Percentiles rank a stretch among this genome's conserved stretches.
phyloP scores from a whole-genome alignment of 2,113 vertebrate genomes.

The Zosterops hypoxanthus region DNA sequence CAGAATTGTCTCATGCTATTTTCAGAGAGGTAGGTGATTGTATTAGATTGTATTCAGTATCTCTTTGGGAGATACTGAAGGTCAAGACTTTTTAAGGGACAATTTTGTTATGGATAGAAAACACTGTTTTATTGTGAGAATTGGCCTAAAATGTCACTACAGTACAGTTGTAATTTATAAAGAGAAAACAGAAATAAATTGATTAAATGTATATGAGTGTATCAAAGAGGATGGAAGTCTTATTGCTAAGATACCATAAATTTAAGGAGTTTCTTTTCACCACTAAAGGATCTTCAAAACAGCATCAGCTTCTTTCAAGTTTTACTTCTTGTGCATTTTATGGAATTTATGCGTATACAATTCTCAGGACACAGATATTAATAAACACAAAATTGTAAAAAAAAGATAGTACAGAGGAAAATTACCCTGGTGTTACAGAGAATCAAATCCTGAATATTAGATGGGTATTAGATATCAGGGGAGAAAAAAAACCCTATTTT shows the following conservation, averaged over 20 bases:
- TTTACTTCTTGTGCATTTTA: background rate
- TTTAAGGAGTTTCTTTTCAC: background rate
- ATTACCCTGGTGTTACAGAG: background rate
- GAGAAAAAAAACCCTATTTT: rapidly evolving
- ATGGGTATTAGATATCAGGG: background rate
- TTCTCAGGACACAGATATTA: background rate
- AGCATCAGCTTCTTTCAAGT: background rate
- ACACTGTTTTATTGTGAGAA: background rate
- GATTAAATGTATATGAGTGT: background rate
- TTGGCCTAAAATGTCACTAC: background rate
- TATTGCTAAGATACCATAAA: background rate
- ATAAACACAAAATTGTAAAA: background rate
- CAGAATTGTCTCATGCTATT: background rate
- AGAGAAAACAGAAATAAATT: background rate
- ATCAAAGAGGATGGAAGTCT: background rate
- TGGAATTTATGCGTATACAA: background rate
- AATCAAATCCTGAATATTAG: background rate
- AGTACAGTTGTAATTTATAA: background rate
- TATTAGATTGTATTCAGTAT: background rate
- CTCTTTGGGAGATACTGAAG: background rate
- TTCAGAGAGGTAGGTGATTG: background rate
- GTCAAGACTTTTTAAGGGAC: background rate
- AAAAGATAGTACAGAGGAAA: background rate
- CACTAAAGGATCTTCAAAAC: background rate
- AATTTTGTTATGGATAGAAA: background rate